Conservation (phyloP, 2,888 invertebrate species). For the Fragum fragum region DNA sequence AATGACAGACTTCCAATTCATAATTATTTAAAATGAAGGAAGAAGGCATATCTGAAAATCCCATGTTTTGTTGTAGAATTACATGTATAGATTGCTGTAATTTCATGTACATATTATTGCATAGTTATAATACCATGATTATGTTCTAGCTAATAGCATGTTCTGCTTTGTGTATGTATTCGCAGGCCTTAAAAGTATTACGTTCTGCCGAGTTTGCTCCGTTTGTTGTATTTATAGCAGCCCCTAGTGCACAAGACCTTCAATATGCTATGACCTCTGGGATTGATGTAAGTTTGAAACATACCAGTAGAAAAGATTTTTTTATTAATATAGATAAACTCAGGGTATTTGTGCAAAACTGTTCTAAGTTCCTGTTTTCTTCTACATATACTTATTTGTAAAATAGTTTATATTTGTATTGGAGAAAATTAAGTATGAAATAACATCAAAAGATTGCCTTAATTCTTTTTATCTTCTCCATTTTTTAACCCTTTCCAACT, state of each 20-base stretch:
- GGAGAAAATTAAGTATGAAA: no score
- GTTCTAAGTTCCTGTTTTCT: no score
- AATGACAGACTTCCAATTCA: no score
- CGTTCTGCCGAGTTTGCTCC: conserved; percentile 99
- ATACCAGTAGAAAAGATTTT: no score
- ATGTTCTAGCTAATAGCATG: conserved; percentile 22
- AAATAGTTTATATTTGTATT: no score
- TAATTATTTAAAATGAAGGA: background rate
- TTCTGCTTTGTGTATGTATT: conserved; percentile 38
- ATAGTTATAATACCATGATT: background rate
- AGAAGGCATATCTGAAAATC: background rate
- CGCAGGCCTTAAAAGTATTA: conserved; percentile 97
- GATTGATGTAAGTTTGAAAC: conserved; percentile 79
- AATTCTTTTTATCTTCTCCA: no score
- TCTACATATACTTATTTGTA: no score
- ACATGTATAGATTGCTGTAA: background rate
- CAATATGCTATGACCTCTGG: conserved; percentile 77
- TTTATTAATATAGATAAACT: no score
- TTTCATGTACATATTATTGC: background rate
- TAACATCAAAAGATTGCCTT: no score
- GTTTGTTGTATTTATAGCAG: conserved; percentile 99
- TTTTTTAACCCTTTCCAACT: no score
- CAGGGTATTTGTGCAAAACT: no score
- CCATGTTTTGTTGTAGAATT: background rate
- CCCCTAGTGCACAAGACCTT: conserved; percentile 91